These are phyloP conservation scores for Plebejus melissa DNA, from an alignment of 2,888 invertebrate species.

Conservation along the genomic window DNA sequence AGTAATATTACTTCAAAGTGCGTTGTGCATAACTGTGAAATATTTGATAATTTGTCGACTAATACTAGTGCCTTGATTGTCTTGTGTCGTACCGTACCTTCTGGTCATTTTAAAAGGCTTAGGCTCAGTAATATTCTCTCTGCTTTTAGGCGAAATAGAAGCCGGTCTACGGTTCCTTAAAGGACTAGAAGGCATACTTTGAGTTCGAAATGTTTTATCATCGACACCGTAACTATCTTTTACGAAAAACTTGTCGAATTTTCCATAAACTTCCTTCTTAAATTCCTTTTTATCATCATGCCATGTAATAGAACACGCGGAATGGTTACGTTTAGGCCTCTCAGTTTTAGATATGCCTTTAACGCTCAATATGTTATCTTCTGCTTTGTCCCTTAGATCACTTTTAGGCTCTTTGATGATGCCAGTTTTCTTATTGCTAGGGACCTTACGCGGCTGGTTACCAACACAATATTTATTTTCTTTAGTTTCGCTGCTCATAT, in stretches of 20 bases:
- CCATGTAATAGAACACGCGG: slow-evolving; percentile 74
- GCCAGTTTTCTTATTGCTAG: slow-evolving; percentile 34
- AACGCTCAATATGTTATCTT: slow-evolving; percentile 44
- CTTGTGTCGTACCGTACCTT: slow-evolving; percentile 63
- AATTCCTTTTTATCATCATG: slow-evolving; percentile 58
- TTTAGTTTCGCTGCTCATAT: neutral
- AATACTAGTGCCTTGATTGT: neutral
- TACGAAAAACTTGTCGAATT: slow-evolving; percentile 64
- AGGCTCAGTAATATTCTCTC: slow-evolving; percentile 77
- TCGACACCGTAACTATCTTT: slow-evolving; percentile 46
- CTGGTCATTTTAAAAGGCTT: slow-evolving; percentile 85
- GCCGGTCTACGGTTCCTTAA: slow-evolving; percentile 55
- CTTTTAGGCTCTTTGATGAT: slow-evolving; percentile 33
- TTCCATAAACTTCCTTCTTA: slow-evolving; percentile 60
- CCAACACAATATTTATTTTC: neutral
- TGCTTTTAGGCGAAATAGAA: slow-evolving; percentile 47
- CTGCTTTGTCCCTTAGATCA: slow-evolving; percentile 35
- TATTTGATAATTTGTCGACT: neutral
- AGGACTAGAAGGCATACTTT: slow-evolving; percentile 81
- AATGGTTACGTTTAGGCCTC: slow-evolving; percentile 62
- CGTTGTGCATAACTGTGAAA: neutral
- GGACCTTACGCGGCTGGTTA: slow-evolving; percentile 1
- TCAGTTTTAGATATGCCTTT: slow-evolving; percentile 47
- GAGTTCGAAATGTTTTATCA: slow-evolving; percentile 63
- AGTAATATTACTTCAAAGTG: too few relatives aligned